Evolutionary conservation across 2,797 vertebrate genomes (phyloP).

Genomic region (Eulemur rubriventer): DNA sequence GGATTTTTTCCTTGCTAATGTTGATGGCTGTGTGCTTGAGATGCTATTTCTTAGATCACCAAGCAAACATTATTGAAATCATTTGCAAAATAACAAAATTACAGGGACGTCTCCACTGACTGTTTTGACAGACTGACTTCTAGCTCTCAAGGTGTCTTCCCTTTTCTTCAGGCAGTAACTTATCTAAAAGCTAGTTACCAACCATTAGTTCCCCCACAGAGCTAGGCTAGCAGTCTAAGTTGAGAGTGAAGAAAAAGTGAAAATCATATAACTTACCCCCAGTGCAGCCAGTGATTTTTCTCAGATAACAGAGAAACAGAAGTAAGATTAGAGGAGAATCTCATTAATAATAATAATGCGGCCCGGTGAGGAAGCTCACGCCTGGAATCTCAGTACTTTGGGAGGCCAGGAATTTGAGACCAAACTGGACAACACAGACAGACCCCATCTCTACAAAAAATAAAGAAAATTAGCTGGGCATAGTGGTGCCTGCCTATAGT

Average conservation of each 20-base stretch:
- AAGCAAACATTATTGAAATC: slow-evolving; percentile 20
- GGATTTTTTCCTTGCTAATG: neutral
- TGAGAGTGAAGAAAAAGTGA: neutral
- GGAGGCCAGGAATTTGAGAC: neutral
- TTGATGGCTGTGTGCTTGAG: neutral
- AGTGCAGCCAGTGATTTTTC: neutral
- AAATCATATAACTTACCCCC: neutral
- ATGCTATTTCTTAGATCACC: slow-evolving; percentile 13
- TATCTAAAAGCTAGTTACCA: slow-evolving; percentile 59
- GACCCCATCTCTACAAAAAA: no score
- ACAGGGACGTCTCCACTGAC: neutral
- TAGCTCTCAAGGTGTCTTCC: slow-evolving; percentile 18
- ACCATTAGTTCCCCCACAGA: neutral
- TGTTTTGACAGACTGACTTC: slow-evolving; percentile 26
- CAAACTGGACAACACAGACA: neutral
- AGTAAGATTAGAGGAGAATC: neutral
- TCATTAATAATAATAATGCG: neutral
- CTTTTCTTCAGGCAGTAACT: slow-evolving; percentile 34
- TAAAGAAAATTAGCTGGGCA: neutral
- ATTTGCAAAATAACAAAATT: slow-evolving; percentile 63
- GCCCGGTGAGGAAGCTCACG: neutral
- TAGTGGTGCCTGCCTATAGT: neutral
- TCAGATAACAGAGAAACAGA: slow-evolving; percentile 20
- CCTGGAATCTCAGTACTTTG: neutral
- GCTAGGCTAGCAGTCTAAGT: neutral